Base-by-base conservation (phyloP, 2,797 vertebrate genomes). In the Neoniphon sammara region DNA sequence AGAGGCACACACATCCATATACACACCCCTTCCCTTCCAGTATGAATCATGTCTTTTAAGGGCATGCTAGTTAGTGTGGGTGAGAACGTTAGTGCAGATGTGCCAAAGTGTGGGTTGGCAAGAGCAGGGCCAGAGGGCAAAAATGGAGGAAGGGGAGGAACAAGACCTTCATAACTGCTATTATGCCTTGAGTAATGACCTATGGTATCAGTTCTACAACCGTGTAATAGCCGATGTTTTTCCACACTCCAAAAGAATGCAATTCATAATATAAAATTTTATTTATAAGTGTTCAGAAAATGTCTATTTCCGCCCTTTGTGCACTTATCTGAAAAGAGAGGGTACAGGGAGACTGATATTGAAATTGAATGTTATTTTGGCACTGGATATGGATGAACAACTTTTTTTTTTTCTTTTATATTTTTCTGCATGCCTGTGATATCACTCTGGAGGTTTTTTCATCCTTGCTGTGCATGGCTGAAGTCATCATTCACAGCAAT, bases 31-130 rank as follows among this genome's bases (percentile, higher is more conserved):
- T 80, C 64, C 53, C 70, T 60, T 72, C 55, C 57, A 50, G 75
- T 76, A 80, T 87, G 85, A 90, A 84, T 89, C 81, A 88, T 88
- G 58, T 80, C 81, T 91, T 89, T 83, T 77, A 66, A 83, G 74
- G 70, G 56, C 66, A 85, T 0, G 17, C 25, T 84, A 59, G 74
- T 84, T 63, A 50, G 84, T 81, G 87, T 89, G 86, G 86, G 84
- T 66, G 84, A 78, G 75, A 56, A 74, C 63, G 49, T 78, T 82
- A 73, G 57, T 87, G 81, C 89, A 87, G 84, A 88, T 89, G 89
- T 91, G 85, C 77, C 66, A 82, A 64, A 44, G 70, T 83, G 82
- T 83, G 85, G 82, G 87, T 50, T 83, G 76, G 69, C 18, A 59
- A 61, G 68, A 85, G 74, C 58, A 75, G 30, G 63, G 69, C 73